Evolutionary conservation across 2,113 vertebrate species (phyloP), one percentile per base, ranked within the genome.

Genomic region (Bostrychus sinensis): DNA sequence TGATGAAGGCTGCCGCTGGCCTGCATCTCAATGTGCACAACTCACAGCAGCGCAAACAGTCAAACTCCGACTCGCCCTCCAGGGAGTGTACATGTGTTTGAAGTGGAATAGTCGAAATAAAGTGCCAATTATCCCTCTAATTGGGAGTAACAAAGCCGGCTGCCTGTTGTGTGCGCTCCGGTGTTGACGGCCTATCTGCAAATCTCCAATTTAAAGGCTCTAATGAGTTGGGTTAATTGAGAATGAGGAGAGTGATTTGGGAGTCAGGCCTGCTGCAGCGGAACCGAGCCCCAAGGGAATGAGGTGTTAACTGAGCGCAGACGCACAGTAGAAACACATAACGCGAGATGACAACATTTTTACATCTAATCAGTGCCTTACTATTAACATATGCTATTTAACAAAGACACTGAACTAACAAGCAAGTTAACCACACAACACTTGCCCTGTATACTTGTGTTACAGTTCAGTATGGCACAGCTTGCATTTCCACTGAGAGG

Each of bases 121-220:
- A 91, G 83, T 86, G 79, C 72, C 84, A 85, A 92, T 90, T 88
- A 90, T 87, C 64, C 57, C 55, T 84, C 75, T 86, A 84, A 87
- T 87, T 87, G 83, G 84, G 72, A 84, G 69, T 78, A 81, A 84
- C 86, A 85, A 85, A 83, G 79, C 81, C 66, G 58, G 61, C 17
- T 74, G 75, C 55, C 78, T 77, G 83, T 77, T 80, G 68, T 87
- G 76, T 79, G 55, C 26, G 74, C 57, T 78, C 62, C 77, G 57
- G 38, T 77, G 78, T 86, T 87, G 78, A 85, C 75, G 61, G 71
- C 34, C 12, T 77, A 83, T 86, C 85, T 82, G 86, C 77, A 85
- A 87, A 83, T 85, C 81, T 82, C 46, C 66, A 70, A 73, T 81
- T 83, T 86, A 79, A 82, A 80, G 56, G 34, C 68, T 79, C 62